Percentiles rank a stretch among this genome's conserved stretches.
Conservation (phyloP, 2,797 vertebrate genomes). For the Hephaestus fuliginosus region DNA sequence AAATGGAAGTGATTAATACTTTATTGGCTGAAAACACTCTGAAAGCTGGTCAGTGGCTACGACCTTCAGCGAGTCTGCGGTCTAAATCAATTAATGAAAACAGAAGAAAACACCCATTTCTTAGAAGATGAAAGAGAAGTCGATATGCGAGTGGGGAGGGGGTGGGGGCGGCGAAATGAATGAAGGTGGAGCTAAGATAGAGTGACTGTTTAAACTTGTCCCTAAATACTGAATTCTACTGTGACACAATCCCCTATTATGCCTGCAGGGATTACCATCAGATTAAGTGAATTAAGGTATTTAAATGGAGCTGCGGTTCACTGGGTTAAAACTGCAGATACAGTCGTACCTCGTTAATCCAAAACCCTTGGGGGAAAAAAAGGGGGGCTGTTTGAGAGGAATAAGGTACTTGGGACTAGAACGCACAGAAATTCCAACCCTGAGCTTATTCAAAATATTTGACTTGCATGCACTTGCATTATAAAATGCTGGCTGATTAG, state of each 20-base stretch:
- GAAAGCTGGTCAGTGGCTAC: slow-evolving; percentile 52
- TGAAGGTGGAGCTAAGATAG: slow-evolving; percentile 42
- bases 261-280: slow-evolving; percentile 81
- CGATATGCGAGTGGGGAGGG: not conserved
- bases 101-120: slow-evolving; percentile 54
- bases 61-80: slow-evolving; percentile 45
- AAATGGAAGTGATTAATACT: slow-evolving; percentile 68
- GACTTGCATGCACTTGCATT: slow-evolving; percentile 74
- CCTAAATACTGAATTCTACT: slow-evolving; percentile 72
- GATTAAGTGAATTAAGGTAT: slow-evolving; percentile 85
- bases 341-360: slow-evolving; percentile 69
- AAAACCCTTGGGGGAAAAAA: slow-evolving; percentile 47
- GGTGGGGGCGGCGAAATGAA: slow-evolving; percentile 21
- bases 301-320: slow-evolving; percentile 79
- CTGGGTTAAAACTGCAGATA: slow-evolving; percentile 79
- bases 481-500: slow-evolving; percentile 63
- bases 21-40: slow-evolving; percentile 55
- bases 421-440: slow-evolving; percentile 65
- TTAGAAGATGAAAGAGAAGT: slow-evolving; percentile 67
- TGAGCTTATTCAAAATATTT: slow-evolving; percentile 66
- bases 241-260: slow-evolving; percentile 81
- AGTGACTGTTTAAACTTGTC: slow-evolving; percentile 76
- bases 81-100: slow-evolving; percentile 64
- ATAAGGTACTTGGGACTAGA: slow-evolving; percentile 53
- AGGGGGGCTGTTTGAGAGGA: slow-evolving; percentile 33